Evolutionary conservation across 2,113 vertebrate genomes (phyloP), one percentile per base, ranked within the genome.

Genomic region (Seriola quinqueradiata): DNA sequence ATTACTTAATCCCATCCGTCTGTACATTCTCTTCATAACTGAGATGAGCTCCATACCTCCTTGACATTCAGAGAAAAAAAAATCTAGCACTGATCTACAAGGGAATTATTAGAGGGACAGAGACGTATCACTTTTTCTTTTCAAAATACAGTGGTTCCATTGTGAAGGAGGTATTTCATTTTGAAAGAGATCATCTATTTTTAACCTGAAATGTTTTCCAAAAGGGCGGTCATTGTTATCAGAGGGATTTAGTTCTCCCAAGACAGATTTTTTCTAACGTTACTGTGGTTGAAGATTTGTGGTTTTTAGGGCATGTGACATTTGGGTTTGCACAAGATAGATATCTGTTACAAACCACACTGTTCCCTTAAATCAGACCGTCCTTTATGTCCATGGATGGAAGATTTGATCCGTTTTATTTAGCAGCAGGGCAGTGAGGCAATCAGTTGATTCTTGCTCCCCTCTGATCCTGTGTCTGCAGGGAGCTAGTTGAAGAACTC

Each of bases 401-500:
- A 2, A 11, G 2, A 55, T 73, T 83, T 28, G 1, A 68, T 83
- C 42, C 7, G 38, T 48, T 16, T 25, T 12, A 40, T 80, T 73
- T 13, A 77, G 50, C 23, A 44, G 3, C 21, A 12, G n/a, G 36
- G 14, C 50, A 67, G 23, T 19, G 5, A 34, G 12, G 42, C 59
- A 66, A 52, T 76, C 50, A 0, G 38, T 54, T 75, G 8, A 66
- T 59, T 40, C 48, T 19, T 70, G 0, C 13, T 10, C 21, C 34
- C 21, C 21, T 71, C 10, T 79, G 5, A 77, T n/a, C 57, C 50
- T 91, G 67, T 91, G 50, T 71, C 75, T 71, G 13, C 78, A 99
- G 98, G 86, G 98, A 99, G 89, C 92, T 99, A n/a, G 97, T 99
- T 3, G 98, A 99, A 95, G 98, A 99, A 89, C 97, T 99, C 55